Conservation (phyloP, 2,888 invertebrate species). For the Tyria jacobaeae region DNA sequence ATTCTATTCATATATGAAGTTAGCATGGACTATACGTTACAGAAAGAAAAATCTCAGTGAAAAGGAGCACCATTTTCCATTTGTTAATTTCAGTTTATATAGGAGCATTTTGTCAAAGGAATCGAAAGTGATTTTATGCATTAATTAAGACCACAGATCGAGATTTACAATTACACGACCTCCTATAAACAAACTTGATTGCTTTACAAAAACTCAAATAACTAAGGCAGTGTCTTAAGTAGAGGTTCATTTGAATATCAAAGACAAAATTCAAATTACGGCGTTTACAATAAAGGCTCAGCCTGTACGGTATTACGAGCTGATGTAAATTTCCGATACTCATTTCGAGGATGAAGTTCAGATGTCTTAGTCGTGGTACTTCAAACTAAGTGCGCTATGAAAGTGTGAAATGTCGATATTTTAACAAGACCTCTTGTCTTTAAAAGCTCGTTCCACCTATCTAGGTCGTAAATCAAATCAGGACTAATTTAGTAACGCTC, state of each 20-base stretch:
- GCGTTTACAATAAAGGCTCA: slow-evolving; percentile 86
- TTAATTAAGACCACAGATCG: slow-evolving; percentile 84
- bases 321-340: slow-evolving; percentile 86
- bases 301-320: slow-evolving; percentile 83
- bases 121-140: slow-evolving; percentile 77
- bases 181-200: slow-evolving; percentile 86
- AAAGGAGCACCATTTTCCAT: slow-evolving; percentile 55
- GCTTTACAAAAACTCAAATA: slow-evolving; percentile 87
- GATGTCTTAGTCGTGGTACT: slow-evolving; percentile 76
- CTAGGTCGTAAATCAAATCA: slow-evolving; percentile 39
- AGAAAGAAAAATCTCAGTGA: slow-evolving; percentile 56
- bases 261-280: slow-evolving; percentile 86
- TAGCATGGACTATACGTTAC: slow-evolving; percentile 33
- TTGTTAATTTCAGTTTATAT: slow-evolving; percentile 67
- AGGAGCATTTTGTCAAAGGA: slow-evolving; percentile 68
- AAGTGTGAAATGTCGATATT: slow-evolving; percentile 46
- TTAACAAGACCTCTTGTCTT: slow-evolving; percentile 47
- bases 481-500: slow-evolving; percentile 33
- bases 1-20: slow-evolving; percentile 37
- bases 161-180: slow-evolving; percentile 84
- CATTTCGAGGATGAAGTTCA: slow-evolving; percentile 83
- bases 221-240: slow-evolving; percentile 87
- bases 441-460: slow-evolving; percentile 40
- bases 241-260: slow-evolving; percentile 86
- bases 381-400: slow-evolving; percentile 56